A percentile compares a stretch with the other conserved stretches of the same genome.
These are phyloP conservation scores for Stenurella melanura DNA, from an alignment of 2,888 invertebrate species.

Conservation along the genomic window DNA sequence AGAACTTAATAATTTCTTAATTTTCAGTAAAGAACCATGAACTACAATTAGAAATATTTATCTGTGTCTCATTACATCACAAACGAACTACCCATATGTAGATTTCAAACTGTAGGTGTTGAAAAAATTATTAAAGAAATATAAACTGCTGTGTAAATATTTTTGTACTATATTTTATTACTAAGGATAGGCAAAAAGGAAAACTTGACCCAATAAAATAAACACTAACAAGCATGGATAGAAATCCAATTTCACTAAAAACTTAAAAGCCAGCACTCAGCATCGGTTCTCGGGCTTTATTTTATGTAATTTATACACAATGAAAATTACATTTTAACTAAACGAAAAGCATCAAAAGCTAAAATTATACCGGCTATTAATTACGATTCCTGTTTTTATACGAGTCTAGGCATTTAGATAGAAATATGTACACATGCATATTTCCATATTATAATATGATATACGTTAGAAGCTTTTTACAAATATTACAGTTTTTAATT, in stretches of 20 bases:
- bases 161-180: neutral
- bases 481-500: neutral
- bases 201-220: constrained; percentile 28
- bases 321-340: constrained; percentile 29
- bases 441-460: neutral
- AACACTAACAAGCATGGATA: constrained; percentile 28
- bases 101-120: too few species aligned
- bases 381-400: neutral
- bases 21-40: too few species aligned
- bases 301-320: constrained; percentile 31
- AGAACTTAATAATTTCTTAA: too few species aligned
- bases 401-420: neutral
- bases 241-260: constrained; percentile 33
- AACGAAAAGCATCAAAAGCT: constrained; percentile 18
- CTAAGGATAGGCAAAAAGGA: constrained; percentile 3
- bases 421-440: neutral
- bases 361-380: constrained; percentile 23
- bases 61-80: too few species aligned
- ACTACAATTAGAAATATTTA: too few species aligned
- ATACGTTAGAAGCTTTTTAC: neutral
- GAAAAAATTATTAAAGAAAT: neutral
- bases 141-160: neutral
- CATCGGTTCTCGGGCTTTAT: constrained; percentile 25
- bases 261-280: constrained; percentile 30
- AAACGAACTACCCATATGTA: too few species aligned